Evolutionary conservation across 1,140 invertebrate species (phyloP).

Genomic region (Chionoecetes opilio): DNA sequence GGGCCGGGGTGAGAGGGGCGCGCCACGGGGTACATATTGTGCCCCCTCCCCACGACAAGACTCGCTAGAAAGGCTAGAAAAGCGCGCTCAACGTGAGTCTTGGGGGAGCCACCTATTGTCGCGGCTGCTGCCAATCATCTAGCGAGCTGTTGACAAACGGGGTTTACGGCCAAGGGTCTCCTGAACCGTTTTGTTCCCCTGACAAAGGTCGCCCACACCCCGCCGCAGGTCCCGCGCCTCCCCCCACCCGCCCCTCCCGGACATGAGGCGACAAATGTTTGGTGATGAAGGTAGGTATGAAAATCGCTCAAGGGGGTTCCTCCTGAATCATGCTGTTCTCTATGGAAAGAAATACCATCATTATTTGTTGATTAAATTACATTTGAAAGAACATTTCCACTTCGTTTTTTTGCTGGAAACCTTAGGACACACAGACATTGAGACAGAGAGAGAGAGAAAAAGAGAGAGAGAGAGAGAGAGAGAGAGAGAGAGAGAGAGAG

Average conservation of each 20-base stretch:
- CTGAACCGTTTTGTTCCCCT: neutral
- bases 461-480: too few species aligned
- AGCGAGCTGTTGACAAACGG: slow-evolving; percentile 51
- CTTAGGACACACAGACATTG: neutral
- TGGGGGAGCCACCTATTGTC: slow-evolving; percentile 50
- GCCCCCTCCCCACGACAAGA: slow-evolving; percentile 11
- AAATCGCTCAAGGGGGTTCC: slow-evolving; percentile 1
- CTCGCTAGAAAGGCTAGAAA: neutral
- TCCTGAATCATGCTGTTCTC: neutral
- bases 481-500: too few species aligned
- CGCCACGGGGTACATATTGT: neutral
- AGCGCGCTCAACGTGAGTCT: slow-evolving; percentile 35
- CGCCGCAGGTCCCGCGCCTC: slow-evolving; percentile 35
- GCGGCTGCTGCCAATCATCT: slow-evolving; percentile 41
- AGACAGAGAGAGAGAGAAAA: neutral
- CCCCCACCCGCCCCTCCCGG: neutral
- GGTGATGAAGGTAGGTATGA: slow-evolving; percentile 5
- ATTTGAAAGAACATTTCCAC: neutral
- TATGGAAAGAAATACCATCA: neutral
- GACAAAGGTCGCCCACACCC: slow-evolving; percentile 43
- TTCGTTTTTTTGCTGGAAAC: neutral
- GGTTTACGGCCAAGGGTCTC: slow-evolving; percentile 11
- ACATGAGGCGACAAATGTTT: neutral
- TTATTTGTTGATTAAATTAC: neutral
- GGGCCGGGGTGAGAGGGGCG: neutral